Base-by-base conservation (phyloP, 2,113 vertebrate genomes). In the Brevimyrus niger region DNA sequence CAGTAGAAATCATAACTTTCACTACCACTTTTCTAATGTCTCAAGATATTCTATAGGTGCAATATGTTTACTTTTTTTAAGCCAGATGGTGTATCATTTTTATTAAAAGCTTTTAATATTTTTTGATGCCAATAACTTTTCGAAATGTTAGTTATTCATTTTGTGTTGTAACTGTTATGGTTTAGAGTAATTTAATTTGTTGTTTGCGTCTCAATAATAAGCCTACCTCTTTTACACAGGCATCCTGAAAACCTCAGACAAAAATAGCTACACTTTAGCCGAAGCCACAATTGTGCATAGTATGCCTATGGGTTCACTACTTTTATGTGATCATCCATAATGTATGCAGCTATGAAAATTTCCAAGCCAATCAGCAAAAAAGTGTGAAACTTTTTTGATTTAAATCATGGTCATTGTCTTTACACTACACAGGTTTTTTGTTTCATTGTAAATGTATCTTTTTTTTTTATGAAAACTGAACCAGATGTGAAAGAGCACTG, bases 1-100 rank as follows among this genome's bases (percentile, higher is more conserved):
- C 48, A 87, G 87, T 61, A 94, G 93, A 93, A 92, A 84, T 23
- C 53, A n/a, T 89, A 89, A 87, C 35, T 87, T 92, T 92, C 91
- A 92, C 93, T 92, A 92, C 89, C 90, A 89, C 92, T 84, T 87
- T 94, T 95, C 92, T 93, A 92, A 91, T 93, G 93, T 94, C 94
- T 92, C 91, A 91, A 89, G 90, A 93, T 85, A 90, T 92, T 90
- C 93, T 92, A 92, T 92, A 92, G 93, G 94, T 94, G 93, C 93
- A 95, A 96, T 94, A 95, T 87, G 69, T 87, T 76, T 51, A 85
- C 76, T 73, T 86, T 51, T 51, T 86, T 73, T 91, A 93, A 92
- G 51, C 91, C 93, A 94, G 92, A 94, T 91, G 90, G 65, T 80
- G 86, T 87, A 90, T 86, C 89, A 87, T 89, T 89, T 90, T 87